These are phyloP conservation scores for Lates japonicus DNA, from an alignment of 2,797 vertebrate genomes.

Conservation along the genomic window DNA sequence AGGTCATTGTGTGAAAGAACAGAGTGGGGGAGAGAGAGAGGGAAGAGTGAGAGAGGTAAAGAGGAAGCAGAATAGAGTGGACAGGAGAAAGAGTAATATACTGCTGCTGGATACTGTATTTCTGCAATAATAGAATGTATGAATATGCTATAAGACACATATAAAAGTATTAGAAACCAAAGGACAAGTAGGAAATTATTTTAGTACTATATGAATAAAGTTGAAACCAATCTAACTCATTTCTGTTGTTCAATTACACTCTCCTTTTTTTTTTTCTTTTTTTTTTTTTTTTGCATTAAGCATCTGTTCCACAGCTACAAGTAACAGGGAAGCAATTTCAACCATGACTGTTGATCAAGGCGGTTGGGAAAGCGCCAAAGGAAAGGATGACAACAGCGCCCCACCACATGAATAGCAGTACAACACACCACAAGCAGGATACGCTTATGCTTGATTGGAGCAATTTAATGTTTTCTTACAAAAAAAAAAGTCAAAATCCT, in stretches of 20 bases:
- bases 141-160: not conserved
- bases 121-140: conserved; percentile 46
- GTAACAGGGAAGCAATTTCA: conserved; percentile 86
- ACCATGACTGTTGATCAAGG: conserved; percentile 90
- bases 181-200: conserved; percentile 40
- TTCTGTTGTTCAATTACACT: conserved; percentile 66
- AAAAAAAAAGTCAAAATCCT: conserved; percentile 88
- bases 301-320: conserved; percentile 89
- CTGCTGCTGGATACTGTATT: conserved; percentile 43
- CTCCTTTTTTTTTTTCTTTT: conserved; percentile 22
- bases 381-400: conserved; percentile 91
- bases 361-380: conserved; percentile 88
- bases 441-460: conserved; percentile 94
- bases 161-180: conserved; percentile 24
- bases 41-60: conserved; percentile 60
- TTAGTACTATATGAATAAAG: conserved; percentile 58
- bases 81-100: conserved; percentile 23
- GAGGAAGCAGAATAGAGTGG: conserved; percentile 49
- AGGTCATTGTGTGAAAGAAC: conserved; percentile 92
- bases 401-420: conserved; percentile 87
- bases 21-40: conserved; percentile 63
- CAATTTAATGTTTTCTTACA: conserved; percentile 96
- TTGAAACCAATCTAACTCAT: conserved; percentile 58
- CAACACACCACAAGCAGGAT: conserved; percentile 90
- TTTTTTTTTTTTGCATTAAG: conserved; percentile 66